phyloP scores from a whole-genome alignment of 1,140 invertebrate species.

The Drosophila kurseongensis region DNA sequence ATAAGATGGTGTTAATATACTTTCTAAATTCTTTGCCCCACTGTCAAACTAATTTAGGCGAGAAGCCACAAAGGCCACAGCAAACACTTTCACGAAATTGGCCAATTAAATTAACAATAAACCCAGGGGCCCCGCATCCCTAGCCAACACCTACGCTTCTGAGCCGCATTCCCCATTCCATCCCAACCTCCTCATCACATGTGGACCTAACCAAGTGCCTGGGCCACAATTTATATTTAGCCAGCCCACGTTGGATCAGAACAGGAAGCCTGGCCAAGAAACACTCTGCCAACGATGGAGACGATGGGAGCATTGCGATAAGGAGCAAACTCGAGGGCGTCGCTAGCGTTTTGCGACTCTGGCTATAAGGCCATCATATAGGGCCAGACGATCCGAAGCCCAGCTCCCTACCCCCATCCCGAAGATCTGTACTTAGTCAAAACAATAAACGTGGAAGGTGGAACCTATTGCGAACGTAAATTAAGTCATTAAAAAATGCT shows the following conservation, averaged over 20 bases:
- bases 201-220: slow-evolving; percentile 44
- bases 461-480: slow-evolving; percentile 82
- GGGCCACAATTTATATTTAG: slow-evolving; percentile 62
- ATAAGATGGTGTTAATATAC: not conserved
- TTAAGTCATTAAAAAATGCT: slow-evolving; percentile 83
- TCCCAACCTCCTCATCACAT: slow-evolving; percentile 6
- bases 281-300: slow-evolving; percentile 28
- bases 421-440: slow-evolving; percentile 70
- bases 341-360: slow-evolving; percentile 65
- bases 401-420: not conserved
- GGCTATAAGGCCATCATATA: slow-evolving; percentile 66
- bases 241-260: slow-evolving; percentile 71
- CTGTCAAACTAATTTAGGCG: slow-evolving; percentile 38
- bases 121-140: slow-evolving; percentile 31
- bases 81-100: slow-evolving; percentile 78
- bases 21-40: slow-evolving; percentile 4
- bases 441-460: slow-evolving; percentile 82
- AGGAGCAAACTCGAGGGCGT: slow-evolving; percentile 70
- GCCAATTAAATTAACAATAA: slow-evolving; percentile 82
- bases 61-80: slow-evolving; percentile 42
- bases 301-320: slow-evolving; percentile 66
- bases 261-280: slow-evolving; percentile 65
- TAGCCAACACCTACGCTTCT: slow-evolving; percentile 26
- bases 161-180: not conserved
- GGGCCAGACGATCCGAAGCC: slow-evolving; percentile 39